Evolutionary conservation across 2,888 invertebrate species (phyloP), one percentile per base, ranked within the genome.

Genomic region (Hydrotaea cyrtoneurina): DNA sequence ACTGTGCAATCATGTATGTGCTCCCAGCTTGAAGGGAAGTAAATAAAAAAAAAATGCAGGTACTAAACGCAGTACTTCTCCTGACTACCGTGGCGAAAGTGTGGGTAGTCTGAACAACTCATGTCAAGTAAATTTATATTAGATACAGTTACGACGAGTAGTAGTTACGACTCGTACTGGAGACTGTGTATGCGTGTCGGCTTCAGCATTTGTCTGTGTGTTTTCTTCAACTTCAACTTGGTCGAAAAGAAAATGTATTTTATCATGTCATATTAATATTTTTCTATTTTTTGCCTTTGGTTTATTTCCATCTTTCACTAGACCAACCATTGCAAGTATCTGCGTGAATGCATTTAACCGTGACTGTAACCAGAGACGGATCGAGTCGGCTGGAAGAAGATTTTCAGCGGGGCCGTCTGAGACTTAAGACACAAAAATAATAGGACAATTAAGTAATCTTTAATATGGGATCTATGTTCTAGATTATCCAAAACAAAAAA

Each of bases 181-280:
- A 11, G n/a, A 39, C 0, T 23, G 2, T 13, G 43, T 69, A 21
- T 69, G 23, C 46, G 21, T 69, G 43, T 7, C 46, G 15, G 23
- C 21, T 43, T 66, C 21, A 66, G 39, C 39, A 55, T 55, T 55
- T 59, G 2, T 4, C 59, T 0, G 26, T 59, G 26, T 59, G 57
- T 76, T 55, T 79, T 64, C 26, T 74, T 53, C 8, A 76, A 72
- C 26, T 69, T 21, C n/a, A 76, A 72, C 26, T 69, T 21, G 13
- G 8, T 50, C 57, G 43, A 69, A 26, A 66, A 62, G 36, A 43
- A 85, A 76, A 73, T 79, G 72, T 84, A 84, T 72, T 81, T 82
- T 85, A 71, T 82, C 74, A 79, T 82, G 79, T 77, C 85, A 79
- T 85, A 85, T 85, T 85, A 85, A 82, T 43, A 82, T 73, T 77